These are phyloP conservation scores for Apocheima hispidaria DNA, from an alignment of 2,888 invertebrate species.

Conservation along the genomic window DNA sequence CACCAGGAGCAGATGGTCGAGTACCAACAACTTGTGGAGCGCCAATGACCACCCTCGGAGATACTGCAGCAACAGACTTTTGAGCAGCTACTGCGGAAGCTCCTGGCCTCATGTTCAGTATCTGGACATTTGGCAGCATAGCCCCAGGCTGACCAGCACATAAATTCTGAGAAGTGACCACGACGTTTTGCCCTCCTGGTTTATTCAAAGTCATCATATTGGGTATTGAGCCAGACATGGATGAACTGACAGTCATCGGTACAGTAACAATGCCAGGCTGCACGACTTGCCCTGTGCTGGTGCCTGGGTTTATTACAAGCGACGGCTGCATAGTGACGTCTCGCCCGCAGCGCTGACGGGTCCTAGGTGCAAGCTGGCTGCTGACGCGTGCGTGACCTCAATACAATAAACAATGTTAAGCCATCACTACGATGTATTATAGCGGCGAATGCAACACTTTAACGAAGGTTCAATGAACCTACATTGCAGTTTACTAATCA, in stretches of 20 bases:
- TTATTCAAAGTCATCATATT: constrained; percentile 89
- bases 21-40: constrained; percentile 93
- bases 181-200: constrained; percentile 81
- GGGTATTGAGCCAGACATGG: constrained; percentile 85
- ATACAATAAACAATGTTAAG: background rate
- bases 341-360: background rate
- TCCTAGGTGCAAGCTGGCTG: background rate
- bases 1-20: constrained; percentile 92
- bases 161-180: constrained; percentile 87
- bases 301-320: constrained; percentile 79
- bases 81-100: constrained; percentile 89
- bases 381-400: constrained; percentile 6
- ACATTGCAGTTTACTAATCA: background rate
- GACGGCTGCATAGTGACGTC: constrained; percentile 71
- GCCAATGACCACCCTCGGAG: constrained; percentile 94
- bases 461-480: background rate
- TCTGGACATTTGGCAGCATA: constrained; percentile 92
- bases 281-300: constrained; percentile 69
- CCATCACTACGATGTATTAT: background rate
- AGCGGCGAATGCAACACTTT: background rate
- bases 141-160: constrained; percentile 87
- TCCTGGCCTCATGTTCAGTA: constrained; percentile 93
- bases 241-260: constrained; percentile 87
- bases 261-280: constrained; percentile 87
- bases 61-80: constrained; percentile 91